Base-by-base conservation (phyloP, 1,140 invertebrate species). In the Tribolium castaneum region DNA sequence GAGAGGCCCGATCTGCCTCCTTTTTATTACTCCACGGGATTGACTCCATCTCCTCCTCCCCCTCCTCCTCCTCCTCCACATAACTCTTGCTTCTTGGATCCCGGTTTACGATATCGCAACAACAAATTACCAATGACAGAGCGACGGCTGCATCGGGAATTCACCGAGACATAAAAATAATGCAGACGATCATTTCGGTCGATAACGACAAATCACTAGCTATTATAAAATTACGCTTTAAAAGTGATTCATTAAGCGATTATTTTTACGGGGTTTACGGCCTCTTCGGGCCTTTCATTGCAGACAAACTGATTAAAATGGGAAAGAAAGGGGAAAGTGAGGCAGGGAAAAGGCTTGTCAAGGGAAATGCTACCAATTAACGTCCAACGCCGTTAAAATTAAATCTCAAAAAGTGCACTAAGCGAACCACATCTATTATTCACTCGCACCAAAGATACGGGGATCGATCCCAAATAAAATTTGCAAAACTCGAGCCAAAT, bases 1-100 rank as follows among this genome's bases (percentile, higher is more conserved):
- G 56, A 80, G 62, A 16, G 52, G 59, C 78, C 54, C 78, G 77
- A 78, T 80, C 77, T 75, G 83, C 78, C 83, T 80, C 78, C 80
- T 82, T 82, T 84, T 84, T 84, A 84, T 84, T 83, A 82, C 82
- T 79, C 80, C 50, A 25, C 79, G 79, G 83, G 80, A 82, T 81
- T 83, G 39, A 6, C 13, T 70, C 34, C 19, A 34, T 6, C 13
- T 52, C 51, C 13, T 52, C 52, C 6, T n/a, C n/a, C 14, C 6
- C n/a, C 14, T 19, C 16, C 16, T 19, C 16, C 1, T 19, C 16
- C 16, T 19, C 16, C 13, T 16, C 2, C 54, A 22, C 54, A 59
- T 59, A 59, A 59, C 54, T 59, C 54, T 22, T 6, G 4, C 54
- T 19, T 3, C 54, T 7, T 10, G 22, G 54, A 19, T 25, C 30